A percentile compares a stretch with the other conserved stretches of the same genome.
Conservation (phyloP, 2,797 vertebrate genomes). For the Pseudocheirus occidentalis region DNA sequence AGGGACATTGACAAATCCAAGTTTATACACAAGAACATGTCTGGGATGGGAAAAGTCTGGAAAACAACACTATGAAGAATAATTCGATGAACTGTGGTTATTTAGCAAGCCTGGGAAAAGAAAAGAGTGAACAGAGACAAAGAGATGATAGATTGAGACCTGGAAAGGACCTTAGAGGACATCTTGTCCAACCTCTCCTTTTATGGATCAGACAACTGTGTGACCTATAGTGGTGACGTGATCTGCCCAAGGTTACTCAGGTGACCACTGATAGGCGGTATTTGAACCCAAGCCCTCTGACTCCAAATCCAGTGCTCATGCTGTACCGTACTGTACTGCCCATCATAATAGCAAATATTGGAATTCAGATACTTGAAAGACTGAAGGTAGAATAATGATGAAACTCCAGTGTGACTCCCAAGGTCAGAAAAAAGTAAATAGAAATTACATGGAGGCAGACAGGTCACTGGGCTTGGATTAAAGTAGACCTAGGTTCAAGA, state of each 20-base stretch:
- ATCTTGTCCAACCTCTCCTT: not conserved
- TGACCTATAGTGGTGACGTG: not conserved
- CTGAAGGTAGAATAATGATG: not conserved
- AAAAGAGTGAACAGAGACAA: not conserved
- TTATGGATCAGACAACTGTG: not conserved
- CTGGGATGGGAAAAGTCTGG: not conserved
- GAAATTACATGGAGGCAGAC: not conserved
- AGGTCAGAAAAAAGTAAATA: not conserved
- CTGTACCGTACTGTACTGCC: no score
- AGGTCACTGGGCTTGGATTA: not conserved
- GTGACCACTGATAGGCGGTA: not conserved
- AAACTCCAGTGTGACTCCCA: not conserved
- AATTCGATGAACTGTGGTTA: not conserved
- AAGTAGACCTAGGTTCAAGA: not conserved
- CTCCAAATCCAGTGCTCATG: not conserved
- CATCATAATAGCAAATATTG: not conserved
- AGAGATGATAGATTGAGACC: not conserved
- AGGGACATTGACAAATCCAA: not conserved
- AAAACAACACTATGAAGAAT: not conserved
- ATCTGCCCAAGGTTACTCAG: not conserved
- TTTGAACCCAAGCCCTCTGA: not conserved
- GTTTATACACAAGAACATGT: not conserved
- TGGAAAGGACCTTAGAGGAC: not conserved
- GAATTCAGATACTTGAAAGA: not conserved
- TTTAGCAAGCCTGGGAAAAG: not conserved